Conservation (phyloP, 2,113 vertebrate species). For the Neodontobutis hainanensis region DNA sequence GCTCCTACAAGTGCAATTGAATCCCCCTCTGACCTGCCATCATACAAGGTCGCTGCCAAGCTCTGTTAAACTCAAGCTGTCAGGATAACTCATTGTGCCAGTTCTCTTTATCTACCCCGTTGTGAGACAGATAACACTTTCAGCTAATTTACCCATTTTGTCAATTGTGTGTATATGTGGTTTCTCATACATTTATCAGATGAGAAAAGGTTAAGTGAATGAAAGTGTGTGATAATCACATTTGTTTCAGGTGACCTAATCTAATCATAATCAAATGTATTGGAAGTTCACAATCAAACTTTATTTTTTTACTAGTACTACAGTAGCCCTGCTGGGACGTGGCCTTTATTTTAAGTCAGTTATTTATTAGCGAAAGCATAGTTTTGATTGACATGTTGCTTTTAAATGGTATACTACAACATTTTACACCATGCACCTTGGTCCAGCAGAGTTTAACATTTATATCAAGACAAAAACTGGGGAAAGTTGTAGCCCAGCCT, state of each 20-base stretch:
- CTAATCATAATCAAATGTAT: too few relatives aligned
- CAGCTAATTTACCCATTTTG: conserved; percentile 59
- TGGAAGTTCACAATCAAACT: too few relatives aligned
- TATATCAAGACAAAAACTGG: not conserved
- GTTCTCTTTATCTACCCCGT: conserved; percentile 53
- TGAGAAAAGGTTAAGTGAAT: conserved; percentile 47
- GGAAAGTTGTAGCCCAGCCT: not conserved
- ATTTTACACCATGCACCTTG: too few relatives aligned
- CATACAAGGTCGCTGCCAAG: conserved; percentile 74
- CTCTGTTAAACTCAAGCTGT: conserved; percentile 79
- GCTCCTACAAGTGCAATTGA: conserved; percentile 65
- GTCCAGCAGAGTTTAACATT: not conserved
- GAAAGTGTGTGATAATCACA: conserved; percentile 41
- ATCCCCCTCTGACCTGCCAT: conserved; percentile 73
- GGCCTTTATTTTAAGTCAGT: too few relatives aligned
- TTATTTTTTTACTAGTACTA: too few relatives aligned
- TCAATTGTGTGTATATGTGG: conserved; percentile 38
- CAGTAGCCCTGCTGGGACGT: too few relatives aligned
- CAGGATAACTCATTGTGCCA: conserved; percentile 66
- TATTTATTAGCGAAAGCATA: too few relatives aligned
- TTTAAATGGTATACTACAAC: too few relatives aligned
- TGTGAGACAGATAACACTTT: conserved; percentile 67
- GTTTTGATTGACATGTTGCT: too few relatives aligned
- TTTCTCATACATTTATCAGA: conserved; percentile 59
- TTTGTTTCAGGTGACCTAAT: conserved; percentile 10